phyloP scores from a whole-genome alignment of 92 coral and sea anemone species.

The Anthopleura xanthogrammica region DNA sequence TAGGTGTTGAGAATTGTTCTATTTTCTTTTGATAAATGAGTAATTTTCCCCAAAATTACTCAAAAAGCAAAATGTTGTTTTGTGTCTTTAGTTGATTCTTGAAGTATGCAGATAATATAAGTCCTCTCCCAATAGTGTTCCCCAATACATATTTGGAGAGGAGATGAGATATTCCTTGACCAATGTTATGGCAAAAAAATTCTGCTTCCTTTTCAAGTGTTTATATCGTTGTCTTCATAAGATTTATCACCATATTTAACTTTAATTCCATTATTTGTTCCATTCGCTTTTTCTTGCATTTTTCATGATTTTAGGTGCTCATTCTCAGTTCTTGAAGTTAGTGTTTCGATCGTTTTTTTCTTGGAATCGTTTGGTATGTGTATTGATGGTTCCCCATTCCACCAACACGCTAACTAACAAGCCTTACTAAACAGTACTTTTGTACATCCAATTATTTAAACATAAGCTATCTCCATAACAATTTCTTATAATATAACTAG shows the following conservation, averaged over 20 bases:
- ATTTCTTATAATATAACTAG: background rate
- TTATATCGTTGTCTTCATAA: background rate
- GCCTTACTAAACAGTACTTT: background rate
- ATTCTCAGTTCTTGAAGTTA: background rate
- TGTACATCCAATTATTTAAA: background rate
- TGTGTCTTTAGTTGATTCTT: background rate
- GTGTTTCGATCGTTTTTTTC: background rate
- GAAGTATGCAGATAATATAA: background rate
- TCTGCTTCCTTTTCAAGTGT: background rate
- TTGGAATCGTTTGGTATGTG: background rate
- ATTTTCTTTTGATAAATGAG: background rate
- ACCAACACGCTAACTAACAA: background rate
- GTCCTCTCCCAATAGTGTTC: background rate
- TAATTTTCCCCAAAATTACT: slow-evolving; percentile 7
- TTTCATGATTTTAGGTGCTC: background rate
- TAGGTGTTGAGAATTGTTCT: background rate
- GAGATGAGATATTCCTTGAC: background rate
- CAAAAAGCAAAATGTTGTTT: background rate
- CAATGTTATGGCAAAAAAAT: background rate
- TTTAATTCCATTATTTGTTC: background rate
- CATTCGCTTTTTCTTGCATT: background rate
- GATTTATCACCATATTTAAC: background rate
- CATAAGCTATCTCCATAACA: background rate
- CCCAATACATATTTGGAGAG: background rate
- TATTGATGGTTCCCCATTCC: background rate